Percentiles rank a stretch among this genome's conserved stretches.
phyloP scores from a whole-genome alignment of 2,113 vertebrate genomes.

The Menidia beryllina region DNA sequence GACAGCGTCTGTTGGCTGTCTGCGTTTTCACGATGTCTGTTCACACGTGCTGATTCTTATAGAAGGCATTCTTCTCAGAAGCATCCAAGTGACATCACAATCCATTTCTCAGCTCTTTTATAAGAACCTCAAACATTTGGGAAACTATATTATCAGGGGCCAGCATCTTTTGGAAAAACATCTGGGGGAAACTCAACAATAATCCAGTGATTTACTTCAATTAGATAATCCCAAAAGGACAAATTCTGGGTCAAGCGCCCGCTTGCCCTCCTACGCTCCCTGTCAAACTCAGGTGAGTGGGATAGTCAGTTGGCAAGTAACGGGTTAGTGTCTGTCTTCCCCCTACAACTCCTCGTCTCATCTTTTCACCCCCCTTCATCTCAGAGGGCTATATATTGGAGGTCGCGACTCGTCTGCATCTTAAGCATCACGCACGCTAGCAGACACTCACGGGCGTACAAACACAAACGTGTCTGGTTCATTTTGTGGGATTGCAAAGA shows the following conservation, averaged over 20 bases:
- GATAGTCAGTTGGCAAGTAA: constrained; percentile 65
- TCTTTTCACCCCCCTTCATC: constrained; percentile 48
- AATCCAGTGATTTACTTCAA: constrained; percentile 69
- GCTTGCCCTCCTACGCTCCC: constrained; percentile 62
- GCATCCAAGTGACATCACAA: constrained; percentile 44
- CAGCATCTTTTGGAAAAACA: constrained; percentile 69
- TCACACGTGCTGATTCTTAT: constrained; percentile 44
- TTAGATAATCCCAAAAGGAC: constrained; percentile 72
- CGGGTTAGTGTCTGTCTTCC: constrained; percentile 70
- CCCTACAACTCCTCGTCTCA: constrained; percentile 38
- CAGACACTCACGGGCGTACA: constrained; percentile 24
- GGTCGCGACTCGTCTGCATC: constrained; percentile 71
- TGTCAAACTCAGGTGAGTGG: constrained; percentile 68
- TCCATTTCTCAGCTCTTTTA: constrained; percentile 38
- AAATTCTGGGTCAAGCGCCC: constrained; percentile 67
- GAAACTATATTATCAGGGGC: constrained; percentile 42
- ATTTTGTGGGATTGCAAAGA: constrained; percentile 26
- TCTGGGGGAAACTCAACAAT: constrained; percentile 56
- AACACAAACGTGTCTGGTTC: constrained; percentile 29
- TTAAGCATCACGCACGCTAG: constrained; percentile 66
- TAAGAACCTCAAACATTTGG: constrained; percentile 24
- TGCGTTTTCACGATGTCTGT: constrained; percentile 1
- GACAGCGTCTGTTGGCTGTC: not conserved
- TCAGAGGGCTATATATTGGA: constrained; percentile 81
- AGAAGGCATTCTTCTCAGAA: constrained; percentile 22